A percentile compares a stretch with the other conserved stretches of the same genome.
Conservation (phyloP, 2,797 vertebrate genomes). For the Etheostoma nigrum region DNA sequence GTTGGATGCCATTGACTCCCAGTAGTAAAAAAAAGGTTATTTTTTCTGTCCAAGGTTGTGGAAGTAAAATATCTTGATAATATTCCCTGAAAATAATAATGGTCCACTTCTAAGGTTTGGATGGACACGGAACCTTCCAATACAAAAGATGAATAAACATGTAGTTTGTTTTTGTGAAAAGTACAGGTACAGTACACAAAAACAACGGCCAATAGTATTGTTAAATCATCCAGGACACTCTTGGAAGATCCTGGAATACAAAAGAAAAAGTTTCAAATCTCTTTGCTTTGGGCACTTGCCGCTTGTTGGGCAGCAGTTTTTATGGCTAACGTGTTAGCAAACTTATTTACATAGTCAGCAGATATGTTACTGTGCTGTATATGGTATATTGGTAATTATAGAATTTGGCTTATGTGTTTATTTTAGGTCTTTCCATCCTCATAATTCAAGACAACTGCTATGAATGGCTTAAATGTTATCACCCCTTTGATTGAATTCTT, state of each 20-base stretch:
- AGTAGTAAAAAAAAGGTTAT: conserved; percentile 13
- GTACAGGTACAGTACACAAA: background rate
- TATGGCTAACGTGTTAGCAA: background rate
- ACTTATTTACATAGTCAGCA: background rate
- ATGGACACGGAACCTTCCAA: background rate
- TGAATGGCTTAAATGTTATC: conserved; percentile 34
- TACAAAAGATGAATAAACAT: conserved; percentile 17
- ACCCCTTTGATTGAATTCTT: conserved; percentile 59
- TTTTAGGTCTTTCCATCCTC: conserved; percentile 21
- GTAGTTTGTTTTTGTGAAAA: background rate
- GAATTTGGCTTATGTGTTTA: conserved; percentile 4
- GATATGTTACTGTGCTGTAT: background rate
- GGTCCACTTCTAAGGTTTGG: background rate
- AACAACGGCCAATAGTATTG: too few relatives aligned
- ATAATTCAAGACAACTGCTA: conserved; percentile 21
- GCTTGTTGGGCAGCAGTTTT: background rate
- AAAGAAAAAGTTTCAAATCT: too few relatives aligned
- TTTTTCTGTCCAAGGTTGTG: conserved; percentile 16
- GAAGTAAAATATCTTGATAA: conserved; percentile 8
- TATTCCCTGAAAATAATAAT: conserved; percentile 6
- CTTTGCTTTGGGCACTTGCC: too few relatives aligned
- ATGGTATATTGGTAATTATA: background rate
- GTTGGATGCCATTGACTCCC: conserved; percentile 16
- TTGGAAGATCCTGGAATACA: background rate
- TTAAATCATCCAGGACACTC: too few relatives aligned